A percentile compares a stretch with the other conserved stretches of the same genome.
phyloP scores from a whole-genome alignment of 64 coral and sea anemone species.

The Cladopsammia gracilis region DNA sequence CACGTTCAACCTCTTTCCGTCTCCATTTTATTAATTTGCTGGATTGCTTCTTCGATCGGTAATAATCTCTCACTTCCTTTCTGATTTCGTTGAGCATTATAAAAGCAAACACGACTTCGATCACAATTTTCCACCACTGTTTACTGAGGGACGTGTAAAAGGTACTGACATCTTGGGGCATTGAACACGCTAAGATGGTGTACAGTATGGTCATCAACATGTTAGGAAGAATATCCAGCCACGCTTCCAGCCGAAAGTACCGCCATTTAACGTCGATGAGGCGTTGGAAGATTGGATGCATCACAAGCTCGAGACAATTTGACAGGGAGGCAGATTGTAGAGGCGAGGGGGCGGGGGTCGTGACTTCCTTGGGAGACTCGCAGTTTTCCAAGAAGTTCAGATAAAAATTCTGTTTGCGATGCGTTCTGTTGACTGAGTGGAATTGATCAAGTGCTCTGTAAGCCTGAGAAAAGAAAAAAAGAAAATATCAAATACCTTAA shows the following conservation, averaged over 20 bases:
- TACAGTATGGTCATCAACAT: slow-evolving; percentile 29
- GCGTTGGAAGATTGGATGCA: slow-evolving; percentile 46
- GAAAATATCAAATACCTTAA: neutral
- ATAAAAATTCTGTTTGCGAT: slow-evolving; percentile 87
- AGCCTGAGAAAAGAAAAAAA: slow-evolving; percentile 36
- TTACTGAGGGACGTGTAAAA: slow-evolving; percentile 62
- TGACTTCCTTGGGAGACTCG: slow-evolving; percentile 14
- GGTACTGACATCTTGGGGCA: slow-evolving; percentile 11
- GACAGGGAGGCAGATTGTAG: slow-evolving; percentile 24
- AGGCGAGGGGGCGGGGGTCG: slow-evolving; percentile 1
- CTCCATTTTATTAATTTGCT: slow-evolving; percentile 67
- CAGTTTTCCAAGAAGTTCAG: slow-evolving; percentile 76
- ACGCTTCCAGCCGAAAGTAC: slow-evolving; percentile 32
- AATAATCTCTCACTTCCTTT: slow-evolving; percentile 75
- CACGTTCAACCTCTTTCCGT: slow-evolving; percentile 50
- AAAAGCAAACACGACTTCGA: slow-evolving; percentile 65
- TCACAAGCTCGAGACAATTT: slow-evolving; percentile 39
- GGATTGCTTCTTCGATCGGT: slow-evolving; percentile 63
- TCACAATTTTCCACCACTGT: slow-evolving; percentile 78
- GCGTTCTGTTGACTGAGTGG: slow-evolving; percentile 73
- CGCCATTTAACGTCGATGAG: slow-evolving; percentile 61
- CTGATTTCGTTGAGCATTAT: slow-evolving; percentile 83
- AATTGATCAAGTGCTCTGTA: slow-evolving; percentile 86
- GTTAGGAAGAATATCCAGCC: slow-evolving; percentile 53
- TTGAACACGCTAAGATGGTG: slow-evolving; percentile 43